Conservation (phyloP, 2,113 vertebrate genomes). For the Lontra canadensis region DNA sequence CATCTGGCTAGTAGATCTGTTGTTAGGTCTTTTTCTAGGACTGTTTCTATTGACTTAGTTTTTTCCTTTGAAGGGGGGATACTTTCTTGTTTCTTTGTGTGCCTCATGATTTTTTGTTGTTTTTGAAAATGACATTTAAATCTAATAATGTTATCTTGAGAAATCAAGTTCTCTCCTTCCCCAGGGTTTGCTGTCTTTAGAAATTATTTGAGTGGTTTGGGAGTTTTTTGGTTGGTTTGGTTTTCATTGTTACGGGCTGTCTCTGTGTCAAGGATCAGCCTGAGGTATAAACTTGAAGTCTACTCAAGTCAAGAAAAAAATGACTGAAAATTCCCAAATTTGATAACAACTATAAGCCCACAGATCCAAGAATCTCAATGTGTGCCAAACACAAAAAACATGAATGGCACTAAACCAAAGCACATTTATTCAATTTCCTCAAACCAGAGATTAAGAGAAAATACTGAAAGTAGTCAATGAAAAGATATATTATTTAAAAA, state of each 20-base stretch:
- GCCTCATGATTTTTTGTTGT: not conserved
- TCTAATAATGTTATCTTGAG: not conserved
- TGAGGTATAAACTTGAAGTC: not conserved
- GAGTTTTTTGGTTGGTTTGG: not conserved
- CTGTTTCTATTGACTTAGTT: not conserved
- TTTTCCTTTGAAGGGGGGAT: not conserved
- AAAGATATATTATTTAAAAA: not conserved
- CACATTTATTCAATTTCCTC: not conserved
- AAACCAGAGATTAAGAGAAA: not conserved
- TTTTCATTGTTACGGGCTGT: not conserved
- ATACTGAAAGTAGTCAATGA: not conserved
- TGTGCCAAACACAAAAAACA: not conserved
- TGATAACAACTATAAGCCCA: not conserved
- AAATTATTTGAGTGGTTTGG: not conserved
- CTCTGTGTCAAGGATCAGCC: not conserved
- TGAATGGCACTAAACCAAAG: not conserved
- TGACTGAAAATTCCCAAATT: not conserved
- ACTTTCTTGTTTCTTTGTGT: not conserved
- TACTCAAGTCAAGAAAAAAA: not conserved
- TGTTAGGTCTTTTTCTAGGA: not conserved
- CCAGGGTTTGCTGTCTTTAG: not conserved
- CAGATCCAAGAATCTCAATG: not conserved
- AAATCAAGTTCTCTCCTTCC: not conserved
- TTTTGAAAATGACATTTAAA: not conserved
- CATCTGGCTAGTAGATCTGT: not conserved